Evolutionary conservation across 2,113 vertebrate species (phyloP), one percentile per base, ranked within the genome.

Genomic region (Nansenia antarctica): DNA sequence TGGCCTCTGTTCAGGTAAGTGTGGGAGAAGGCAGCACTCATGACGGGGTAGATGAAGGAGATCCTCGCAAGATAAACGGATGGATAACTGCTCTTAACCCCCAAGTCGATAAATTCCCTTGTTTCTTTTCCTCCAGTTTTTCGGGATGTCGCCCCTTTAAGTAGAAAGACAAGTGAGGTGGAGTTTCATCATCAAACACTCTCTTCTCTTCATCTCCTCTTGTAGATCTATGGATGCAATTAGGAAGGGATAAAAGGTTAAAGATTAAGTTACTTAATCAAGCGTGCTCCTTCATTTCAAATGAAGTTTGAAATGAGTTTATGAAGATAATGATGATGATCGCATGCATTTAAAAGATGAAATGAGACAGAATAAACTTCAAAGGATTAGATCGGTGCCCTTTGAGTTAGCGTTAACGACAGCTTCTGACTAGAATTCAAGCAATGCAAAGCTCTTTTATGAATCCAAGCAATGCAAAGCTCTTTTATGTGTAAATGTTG

Each of bases 21-120:
- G 4, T 83, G 75, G 29, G 87, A 87, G 72, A 90, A 91, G 59
- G 84, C 67, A 5, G 69, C 59, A 69, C 84, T 90, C 92, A 93
- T 91, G 45, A 22, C 20, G 45, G 5, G 7, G 45, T 49, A 20
- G 18, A 49, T 1, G 45, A 49, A 49, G 7, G 31, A 5, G 3
- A 27, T 22, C 22, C 15, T 24, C 42, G 30, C 9, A 26, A 22
- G 22, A 24, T 2, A 31, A 55, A 9, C 35, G 2, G 3, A 26
- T 49, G 2, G 29, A 31, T 20, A 9, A 29, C 18, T 15, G 2
- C 14, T 54, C 20, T 8, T 29, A 45, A 9, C 24, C n/a, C 12
- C 20, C 9, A 9, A 12, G 22, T 55, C 3, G 3, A 1, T 55
- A 9, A 26, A 3, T 47, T 7, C 7, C 45, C 14, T 47, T 47